Percentiles rank a stretch among this genome's conserved stretches.
These are phyloP conservation scores for Pemphigus obesinymphae DNA, from an alignment of 1,140 invertebrate species.

Conservation along the genomic window DNA sequence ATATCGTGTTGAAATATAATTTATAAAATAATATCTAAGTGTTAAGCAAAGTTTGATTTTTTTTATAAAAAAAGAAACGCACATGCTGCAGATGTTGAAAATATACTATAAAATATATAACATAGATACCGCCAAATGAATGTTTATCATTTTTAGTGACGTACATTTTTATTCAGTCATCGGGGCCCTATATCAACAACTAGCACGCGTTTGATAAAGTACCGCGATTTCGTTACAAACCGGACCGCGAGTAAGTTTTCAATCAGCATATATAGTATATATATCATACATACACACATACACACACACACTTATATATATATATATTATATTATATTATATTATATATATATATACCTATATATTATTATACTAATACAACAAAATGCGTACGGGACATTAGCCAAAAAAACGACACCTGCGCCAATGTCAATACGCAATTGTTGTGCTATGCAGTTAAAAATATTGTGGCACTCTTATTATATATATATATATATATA, in stretches of 20 bases:
- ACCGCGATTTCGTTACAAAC: neutral
- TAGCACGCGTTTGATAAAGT: neutral
- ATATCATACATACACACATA: too few species aligned
- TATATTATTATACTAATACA: constrained; percentile 22
- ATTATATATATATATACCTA: neutral
- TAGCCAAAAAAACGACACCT: constrained; percentile 3
- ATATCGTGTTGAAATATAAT: too few species aligned
- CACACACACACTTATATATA: neutral
- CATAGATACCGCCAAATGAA: neutral
- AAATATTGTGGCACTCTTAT: neutral
- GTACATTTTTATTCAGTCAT: constrained; percentile 2
- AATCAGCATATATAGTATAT: neutral
- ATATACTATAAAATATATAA: too few species aligned
- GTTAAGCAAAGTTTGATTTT: neutral
- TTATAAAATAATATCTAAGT: too few species aligned
- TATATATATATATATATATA: neutral
- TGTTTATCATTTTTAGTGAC: neutral
- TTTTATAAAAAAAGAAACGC: neutral
- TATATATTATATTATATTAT: neutral
- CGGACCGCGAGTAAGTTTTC: neutral
- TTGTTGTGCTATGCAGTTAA: constrained; percentile 24
- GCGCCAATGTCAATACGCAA: constrained; percentile 38
- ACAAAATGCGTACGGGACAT: constrained; percentile 35
- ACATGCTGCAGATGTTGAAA: neutral
- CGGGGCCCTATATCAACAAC: neutral